Conservation (phyloP, 2,888 invertebrate species). For the Drosophila limbata region DNA sequence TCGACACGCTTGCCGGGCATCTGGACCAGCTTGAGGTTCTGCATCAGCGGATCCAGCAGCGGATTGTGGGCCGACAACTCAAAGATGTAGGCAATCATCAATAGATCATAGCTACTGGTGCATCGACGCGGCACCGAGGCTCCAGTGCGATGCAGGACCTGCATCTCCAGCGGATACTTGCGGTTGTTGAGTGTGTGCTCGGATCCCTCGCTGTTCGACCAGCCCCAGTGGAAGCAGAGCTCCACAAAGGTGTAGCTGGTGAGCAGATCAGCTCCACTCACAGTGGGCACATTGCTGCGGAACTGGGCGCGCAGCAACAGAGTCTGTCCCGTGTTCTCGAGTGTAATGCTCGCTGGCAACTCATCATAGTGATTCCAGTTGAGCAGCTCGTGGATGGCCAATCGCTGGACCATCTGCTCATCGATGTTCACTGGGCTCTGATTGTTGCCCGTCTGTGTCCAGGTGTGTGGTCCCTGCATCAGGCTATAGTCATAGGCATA, state of each 20-base stretch:
- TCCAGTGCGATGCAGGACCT: conserved; percentile 85
- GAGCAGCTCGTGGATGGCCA: conserved; percentile 84
- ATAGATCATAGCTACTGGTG: conserved; percentile 83
- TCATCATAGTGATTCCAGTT: conserved; percentile 86
- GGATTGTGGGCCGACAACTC: conserved; percentile 87
- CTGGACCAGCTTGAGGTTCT: conserved; percentile 85
- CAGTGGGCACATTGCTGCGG: conserved; percentile 79
- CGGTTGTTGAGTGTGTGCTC: conserved; percentile 87
- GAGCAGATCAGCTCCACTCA: conserved; percentile 86
- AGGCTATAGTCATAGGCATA: conserved; percentile 39
- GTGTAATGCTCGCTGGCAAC: conserved; percentile 85
- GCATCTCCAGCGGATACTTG: conserved; percentile 87
- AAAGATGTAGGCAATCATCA: conserved; percentile 86
- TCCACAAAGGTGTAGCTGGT: conserved; percentile 86
- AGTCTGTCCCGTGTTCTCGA: conserved; percentile 86
- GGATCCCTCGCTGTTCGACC: conserved; percentile 87
- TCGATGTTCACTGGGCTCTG: conserved; percentile 86
- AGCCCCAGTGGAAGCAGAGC: conserved; percentile 88
- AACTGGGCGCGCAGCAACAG: conserved; percentile 80
- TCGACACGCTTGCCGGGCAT: conserved; percentile 84
- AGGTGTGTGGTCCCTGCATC: conserved; percentile 84
- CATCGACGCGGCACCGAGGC: conserved; percentile 60
- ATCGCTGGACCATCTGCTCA: conserved; percentile 68
- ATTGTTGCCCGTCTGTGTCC: conserved; percentile 80
- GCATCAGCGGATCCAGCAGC: conserved; percentile 86